A percentile compares a stretch with the other conserved stretches of the same genome.
phyloP scores from a whole-genome alignment of 1,140 invertebrate species.

The Aphidius gifuensis region DNA sequence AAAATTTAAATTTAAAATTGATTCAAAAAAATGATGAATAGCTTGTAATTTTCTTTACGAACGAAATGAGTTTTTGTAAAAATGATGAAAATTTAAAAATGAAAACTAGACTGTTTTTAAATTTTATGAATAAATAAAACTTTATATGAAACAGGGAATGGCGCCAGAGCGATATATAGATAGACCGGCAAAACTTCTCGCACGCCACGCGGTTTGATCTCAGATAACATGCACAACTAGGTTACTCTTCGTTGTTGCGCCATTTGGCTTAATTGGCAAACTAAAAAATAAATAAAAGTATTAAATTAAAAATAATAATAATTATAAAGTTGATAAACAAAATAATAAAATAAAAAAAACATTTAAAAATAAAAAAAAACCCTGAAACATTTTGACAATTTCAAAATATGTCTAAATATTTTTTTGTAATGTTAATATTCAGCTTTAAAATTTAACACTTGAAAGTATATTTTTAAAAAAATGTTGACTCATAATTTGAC shows the following conservation, averaged over 20 bases:
- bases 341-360: constrained; percentile 3
- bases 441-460: too few relatives aligned
- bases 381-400: too few relatives aligned
- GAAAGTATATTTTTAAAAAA: too few relatives aligned
- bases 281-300: constrained; percentile 13
- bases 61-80: too few relatives aligned
- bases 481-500: too few relatives aligned
- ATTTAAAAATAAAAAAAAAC: not conserved
- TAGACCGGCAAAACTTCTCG: constrained; percentile 30
- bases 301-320: constrained; percentile 12
- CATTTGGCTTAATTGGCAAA: constrained; percentile 44
- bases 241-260: constrained; percentile 45
- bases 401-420: too few relatives aligned
- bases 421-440: too few relatives aligned
- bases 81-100: too few relatives aligned
- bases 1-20: too few relatives aligned
- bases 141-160: constrained; percentile 4
- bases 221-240: constrained; percentile 45
- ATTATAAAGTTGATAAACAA: not conserved
- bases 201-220: constrained; percentile 44
- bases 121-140: constrained; percentile 12
- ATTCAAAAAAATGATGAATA: too few relatives aligned
- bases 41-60: too few relatives aligned
- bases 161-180: constrained; percentile 37
- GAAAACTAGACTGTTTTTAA: not conserved